Evolutionary conservation across 2,888 invertebrate species (phyloP).

Genomic region (Anthoptus insignis): DNA sequence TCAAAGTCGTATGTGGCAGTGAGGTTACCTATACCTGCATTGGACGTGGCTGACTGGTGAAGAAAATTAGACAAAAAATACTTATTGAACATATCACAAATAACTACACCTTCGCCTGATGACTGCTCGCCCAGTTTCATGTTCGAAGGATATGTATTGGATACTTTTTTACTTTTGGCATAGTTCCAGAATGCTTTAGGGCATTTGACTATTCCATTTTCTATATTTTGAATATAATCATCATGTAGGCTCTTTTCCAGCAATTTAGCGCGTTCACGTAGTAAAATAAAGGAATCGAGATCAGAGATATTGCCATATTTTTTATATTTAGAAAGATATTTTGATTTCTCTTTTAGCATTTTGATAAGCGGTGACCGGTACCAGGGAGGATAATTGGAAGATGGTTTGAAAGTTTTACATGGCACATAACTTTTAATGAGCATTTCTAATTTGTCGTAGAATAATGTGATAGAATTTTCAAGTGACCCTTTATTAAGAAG

Average conservation of each 20-base stretch:
- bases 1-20: background rate
- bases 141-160: background rate
- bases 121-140: background rate
- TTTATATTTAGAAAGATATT: conserved; percentile 3
- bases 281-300: background rate
- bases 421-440: background rate
- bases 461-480: background rate
- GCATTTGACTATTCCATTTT: background rate
- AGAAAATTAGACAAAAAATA: conserved; percentile 6
- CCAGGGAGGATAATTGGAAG: background rate
- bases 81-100: background rate
- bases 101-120: background rate
- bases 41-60: too few species aligned
- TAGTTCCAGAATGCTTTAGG: conserved; percentile 9
- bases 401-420: background rate
- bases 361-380: background rate
- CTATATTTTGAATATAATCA: background rate
- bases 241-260: background rate
- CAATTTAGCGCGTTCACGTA: conserved; percentile 5
- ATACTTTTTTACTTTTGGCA: background rate
- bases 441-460: conserved; percentile 1
- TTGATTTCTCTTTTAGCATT: background rate
- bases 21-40: background rate
- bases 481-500: too few species aligned
- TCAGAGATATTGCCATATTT: conserved; percentile 6